Evolutionary conservation across 2,888 invertebrate genomes (phyloP).

Genomic region (Pandemis corylana): DNA sequence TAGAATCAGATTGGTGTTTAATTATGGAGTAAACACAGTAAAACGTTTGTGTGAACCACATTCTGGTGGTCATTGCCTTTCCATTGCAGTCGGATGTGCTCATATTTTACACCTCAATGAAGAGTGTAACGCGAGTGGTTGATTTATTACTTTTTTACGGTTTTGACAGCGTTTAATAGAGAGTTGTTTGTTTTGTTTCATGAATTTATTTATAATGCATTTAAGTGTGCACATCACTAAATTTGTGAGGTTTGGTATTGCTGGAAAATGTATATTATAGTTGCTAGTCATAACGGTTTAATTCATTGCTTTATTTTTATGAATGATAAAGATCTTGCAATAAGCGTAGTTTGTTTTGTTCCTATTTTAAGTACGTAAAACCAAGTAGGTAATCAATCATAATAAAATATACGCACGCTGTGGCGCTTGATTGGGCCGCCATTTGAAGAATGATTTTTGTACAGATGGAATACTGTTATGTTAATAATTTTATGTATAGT

Average conservation of each 20-base stretch:
- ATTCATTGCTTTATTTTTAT: slow-evolving; percentile 17
- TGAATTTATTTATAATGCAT: slow-evolving; percentile 28
- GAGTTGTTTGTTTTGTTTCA: not conserved
- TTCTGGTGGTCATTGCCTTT: not conserved
- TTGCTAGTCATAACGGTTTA: slow-evolving; percentile 38
- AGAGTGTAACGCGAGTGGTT: not conserved
- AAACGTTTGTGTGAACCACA: not conserved
- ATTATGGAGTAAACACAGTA: not conserved
- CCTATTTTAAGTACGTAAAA: not conserved
- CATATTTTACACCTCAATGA: not conserved
- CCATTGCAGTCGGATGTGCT: not conserved
- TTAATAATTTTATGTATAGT: not conserved
- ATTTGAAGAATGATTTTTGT: slow-evolving; percentile 34
- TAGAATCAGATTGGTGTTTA: not conserved
- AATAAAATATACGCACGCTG: slow-evolving; percentile 11
- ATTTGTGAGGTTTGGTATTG: slow-evolving; percentile 19
- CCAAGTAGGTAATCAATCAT: not conserved
- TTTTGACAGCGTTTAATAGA: not conserved
- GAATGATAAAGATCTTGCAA: not conserved
- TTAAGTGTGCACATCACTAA: slow-evolving; percentile 13
- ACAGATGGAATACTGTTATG: slow-evolving; percentile 22
- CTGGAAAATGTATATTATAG: slow-evolving; percentile 23
- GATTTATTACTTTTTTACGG: not conserved
- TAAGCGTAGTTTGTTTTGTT: slow-evolving; percentile 1
- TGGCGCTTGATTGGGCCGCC: slow-evolving; percentile 18